These are phyloP conservation scores for Caenorhabditis latens DNA, from an alignment of 1,140 invertebrate species.

Conservation along the genomic window DNA sequence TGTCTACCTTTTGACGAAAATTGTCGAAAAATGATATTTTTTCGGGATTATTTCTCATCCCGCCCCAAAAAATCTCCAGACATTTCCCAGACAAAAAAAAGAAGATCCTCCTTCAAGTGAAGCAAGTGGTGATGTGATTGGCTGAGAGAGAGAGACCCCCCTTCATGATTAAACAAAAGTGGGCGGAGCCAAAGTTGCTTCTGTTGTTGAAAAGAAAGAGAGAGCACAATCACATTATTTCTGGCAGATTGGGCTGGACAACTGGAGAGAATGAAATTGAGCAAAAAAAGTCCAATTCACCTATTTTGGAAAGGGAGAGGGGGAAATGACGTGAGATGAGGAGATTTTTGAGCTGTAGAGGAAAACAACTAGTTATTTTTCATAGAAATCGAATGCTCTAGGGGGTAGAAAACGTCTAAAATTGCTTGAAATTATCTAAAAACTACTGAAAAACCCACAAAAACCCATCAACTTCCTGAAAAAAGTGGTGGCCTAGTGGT, in stretches of 20 bases:
- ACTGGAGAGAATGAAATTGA: not conserved
- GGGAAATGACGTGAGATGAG: not conserved
- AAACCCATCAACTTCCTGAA: too few relatives aligned
- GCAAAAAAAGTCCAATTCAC: conserved; percentile 38
- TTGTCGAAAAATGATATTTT: too few relatives aligned
- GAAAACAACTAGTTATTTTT: too few relatives aligned
- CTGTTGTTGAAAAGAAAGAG: too few relatives aligned
- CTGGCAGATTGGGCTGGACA: conserved; percentile 3
- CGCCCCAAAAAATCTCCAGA: not conserved
- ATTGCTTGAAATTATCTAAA: too few relatives aligned
- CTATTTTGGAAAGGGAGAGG: not conserved
- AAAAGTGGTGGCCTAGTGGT: too few relatives aligned
- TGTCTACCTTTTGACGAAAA: too few relatives aligned
- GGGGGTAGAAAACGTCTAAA: too few relatives aligned
- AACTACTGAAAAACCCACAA: not conserved
- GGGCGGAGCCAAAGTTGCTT: conserved; percentile 13
- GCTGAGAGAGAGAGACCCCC: not conserved
- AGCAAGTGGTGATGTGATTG: not conserved
- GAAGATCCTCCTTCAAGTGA: not conserved
- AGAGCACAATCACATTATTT: conserved; percentile 19
- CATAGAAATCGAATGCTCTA: too few relatives aligned
- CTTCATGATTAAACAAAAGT: not conserved
- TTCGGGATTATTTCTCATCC: too few relatives aligned
- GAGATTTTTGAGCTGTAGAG: not conserved
- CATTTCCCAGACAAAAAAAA: not conserved